Base-by-base conservation (phyloP, 2,113 vertebrate genomes). In the Antechinus stuartii region DNA sequence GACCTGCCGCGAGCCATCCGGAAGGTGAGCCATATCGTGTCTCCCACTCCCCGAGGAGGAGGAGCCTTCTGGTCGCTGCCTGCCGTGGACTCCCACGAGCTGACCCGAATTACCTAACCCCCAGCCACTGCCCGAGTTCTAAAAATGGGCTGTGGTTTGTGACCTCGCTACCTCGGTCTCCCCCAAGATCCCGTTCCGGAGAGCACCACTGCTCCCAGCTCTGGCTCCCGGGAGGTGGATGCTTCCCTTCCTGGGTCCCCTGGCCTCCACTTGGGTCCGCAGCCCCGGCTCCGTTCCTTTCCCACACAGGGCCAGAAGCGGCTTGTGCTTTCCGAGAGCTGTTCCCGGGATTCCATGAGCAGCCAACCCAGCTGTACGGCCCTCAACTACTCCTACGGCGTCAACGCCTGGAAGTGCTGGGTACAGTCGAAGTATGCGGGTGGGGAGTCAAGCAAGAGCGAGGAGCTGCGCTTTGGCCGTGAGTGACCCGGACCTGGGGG, bases 321-420 rank as follows among this genome's bases (percentile, higher is more conserved):
- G 19, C 98, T 99, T 76, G 95, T 99, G 92, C 98, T 99, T 94
- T 99, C 99, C 0, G 99, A 99, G 97, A 99, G 99, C 98, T 99
- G 98, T 42, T 99, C 99, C 8, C 97, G 98, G 95, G 99, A 99
- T 96, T 99, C 99, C 0, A 96, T 99, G 95, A 98, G 97, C 97
- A 98, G 98, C 98, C 98, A 98, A 93, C 98, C 98, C 95, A 98
- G 97, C 95, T 99, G 98, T 95, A 98, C 98, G 0, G 98, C 96
- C 61, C 98, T 99, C 91, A 99, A 99, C 97, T 99, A 98, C 95
- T 99, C 99, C 0, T 99, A 99, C 0, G 99, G 99, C 11, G 99
- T 99, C 54, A 99, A 99, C 12, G 99, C 99, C 95, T 99, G 99
- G 99, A 99, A 99, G 96, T 98, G 98, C 96, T 99, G 99, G 99